Evolutionary conservation across 2,797 vertebrate species (phyloP).

Genomic region (Anguilla megastoma): DNA sequence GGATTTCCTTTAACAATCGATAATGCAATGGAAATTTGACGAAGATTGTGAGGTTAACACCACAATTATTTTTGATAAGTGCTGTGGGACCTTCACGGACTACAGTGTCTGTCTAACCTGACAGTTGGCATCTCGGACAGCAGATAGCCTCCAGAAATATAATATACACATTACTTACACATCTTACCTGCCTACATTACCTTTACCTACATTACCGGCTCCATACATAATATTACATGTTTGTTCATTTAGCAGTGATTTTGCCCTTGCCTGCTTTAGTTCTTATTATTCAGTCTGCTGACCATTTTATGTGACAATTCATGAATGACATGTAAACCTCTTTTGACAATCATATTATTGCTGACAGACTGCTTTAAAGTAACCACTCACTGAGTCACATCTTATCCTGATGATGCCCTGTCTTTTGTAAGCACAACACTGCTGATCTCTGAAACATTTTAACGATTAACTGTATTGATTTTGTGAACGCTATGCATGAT

Average conservation of each 20-base stretch:
- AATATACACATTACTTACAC: not conserved
- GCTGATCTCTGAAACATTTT: not conserved
- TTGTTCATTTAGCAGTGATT: not conserved
- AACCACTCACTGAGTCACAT: not conserved
- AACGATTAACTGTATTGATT: not conserved
- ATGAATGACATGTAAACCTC: too few species aligned
- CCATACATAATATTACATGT: too few species aligned
- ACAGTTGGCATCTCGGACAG: not conserved
- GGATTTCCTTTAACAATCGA: not conserved
- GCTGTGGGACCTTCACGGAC: not conserved
- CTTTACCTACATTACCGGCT: too few species aligned
- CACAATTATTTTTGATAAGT: not conserved
- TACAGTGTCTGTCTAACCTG: not conserved
- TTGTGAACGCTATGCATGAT: not conserved
- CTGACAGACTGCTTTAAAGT: not conserved
- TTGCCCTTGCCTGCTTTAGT: not conserved
- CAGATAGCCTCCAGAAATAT: not conserved
- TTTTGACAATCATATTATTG: too few species aligned
- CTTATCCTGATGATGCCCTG: not conserved
- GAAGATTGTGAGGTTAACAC: not conserved
- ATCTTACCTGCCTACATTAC: too few species aligned
- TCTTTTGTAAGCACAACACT: not conserved
- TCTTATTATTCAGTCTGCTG: too few species aligned
- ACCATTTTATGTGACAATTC: too few species aligned
- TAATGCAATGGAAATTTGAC: not conserved